Conservation (phyloP, 2,888 invertebrate genomes). For the Antheraea yamamai region DNA sequence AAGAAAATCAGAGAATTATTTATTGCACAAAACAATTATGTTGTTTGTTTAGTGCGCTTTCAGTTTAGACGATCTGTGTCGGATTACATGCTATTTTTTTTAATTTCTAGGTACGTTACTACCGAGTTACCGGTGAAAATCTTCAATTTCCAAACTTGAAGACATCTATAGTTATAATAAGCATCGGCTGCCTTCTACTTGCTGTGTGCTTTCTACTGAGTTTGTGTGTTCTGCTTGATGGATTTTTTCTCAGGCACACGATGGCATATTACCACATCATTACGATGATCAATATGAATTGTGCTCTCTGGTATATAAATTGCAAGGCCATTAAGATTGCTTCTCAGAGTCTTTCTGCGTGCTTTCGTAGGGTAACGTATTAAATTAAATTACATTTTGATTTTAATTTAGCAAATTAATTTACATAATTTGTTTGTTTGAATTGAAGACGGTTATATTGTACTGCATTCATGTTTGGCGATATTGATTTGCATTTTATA, state of each 20-base stretch:
- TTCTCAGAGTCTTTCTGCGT: slow-evolving; percentile 78
- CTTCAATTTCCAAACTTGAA: slow-evolving; percentile 84
- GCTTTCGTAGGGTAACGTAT: slow-evolving; percentile 71
- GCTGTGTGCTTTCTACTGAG: slow-evolving; percentile 83
- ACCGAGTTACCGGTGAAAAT: slow-evolving; percentile 81
- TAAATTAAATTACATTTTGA: background rate
- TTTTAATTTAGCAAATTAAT: no score
- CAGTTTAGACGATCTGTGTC: no score
- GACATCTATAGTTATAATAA: slow-evolving; percentile 83
- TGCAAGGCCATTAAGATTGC: slow-evolving; percentile 85
- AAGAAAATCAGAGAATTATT: no score
- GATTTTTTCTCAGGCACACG: slow-evolving; percentile 84
- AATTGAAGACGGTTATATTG: no score
- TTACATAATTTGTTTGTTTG: no score
- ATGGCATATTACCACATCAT: slow-evolving; percentile 85
- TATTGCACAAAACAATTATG: no score
- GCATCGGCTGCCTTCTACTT: slow-evolving; percentile 83
- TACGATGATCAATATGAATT: slow-evolving; percentile 88
- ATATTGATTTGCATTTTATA: no score
- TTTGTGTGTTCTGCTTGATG: slow-evolving; percentile 83
- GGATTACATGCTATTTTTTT: slow-evolving; percentile 17
- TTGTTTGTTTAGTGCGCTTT: no score
- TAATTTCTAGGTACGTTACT: slow-evolving; percentile 73
- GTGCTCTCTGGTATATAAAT: slow-evolving; percentile 87
- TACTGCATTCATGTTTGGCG: no score